Evolutionary conservation across 92 coral and sea anemone species (phyloP), one percentile per base, ranked within the genome.

Genomic region (Isaurus tuberculatus): DNA sequence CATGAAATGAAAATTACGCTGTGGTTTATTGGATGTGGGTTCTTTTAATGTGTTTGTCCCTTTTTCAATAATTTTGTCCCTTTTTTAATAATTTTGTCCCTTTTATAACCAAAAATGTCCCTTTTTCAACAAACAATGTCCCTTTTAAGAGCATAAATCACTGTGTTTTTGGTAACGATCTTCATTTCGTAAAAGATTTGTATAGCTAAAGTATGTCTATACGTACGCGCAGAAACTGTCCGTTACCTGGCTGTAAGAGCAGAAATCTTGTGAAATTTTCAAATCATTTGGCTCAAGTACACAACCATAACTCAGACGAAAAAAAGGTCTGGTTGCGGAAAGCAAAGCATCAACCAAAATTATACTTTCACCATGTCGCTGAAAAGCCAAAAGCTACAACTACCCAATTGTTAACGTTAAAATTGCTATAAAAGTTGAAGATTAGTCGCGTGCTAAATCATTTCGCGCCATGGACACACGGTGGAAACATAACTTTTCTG

Each of bases 211-310:
- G 72, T 31, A 30, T 66, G 72, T 66, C 72, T 30, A 66, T 29
- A 66, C 72, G 72, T 5, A 32, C 72, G 16, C 77, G 87, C 29
- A 42, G 69, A 42, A 57, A 84, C 66, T 83, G 80, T 70, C 80
- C 80, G 13, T 11, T 83, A 65, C 79, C 70, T 19, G 79, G 79
- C 37, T 70, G 89, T 79, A 79, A 79, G 29, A 34, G 85, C 31
- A 87, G 83, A 75, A 72, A 72, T 73, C 69, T 82, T 33, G 84
- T 87, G 36, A 83, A 83, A 82, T 23, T 81, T 20, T 83, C 87
- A 40, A 82, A 87, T 49, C 90, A 82, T 73, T 64, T 81, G 44
- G 81, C 83, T 27, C 87, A 82, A 73, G 87, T 82, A 9, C 90
- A 81, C 73, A 72, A 82, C 10, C 73, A 14, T 68, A 2, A 2